These are phyloP conservation scores for Lamellibrachia columna DNA, from an alignment of 2,888 invertebrate species.

Conservation along the genomic window DNA sequence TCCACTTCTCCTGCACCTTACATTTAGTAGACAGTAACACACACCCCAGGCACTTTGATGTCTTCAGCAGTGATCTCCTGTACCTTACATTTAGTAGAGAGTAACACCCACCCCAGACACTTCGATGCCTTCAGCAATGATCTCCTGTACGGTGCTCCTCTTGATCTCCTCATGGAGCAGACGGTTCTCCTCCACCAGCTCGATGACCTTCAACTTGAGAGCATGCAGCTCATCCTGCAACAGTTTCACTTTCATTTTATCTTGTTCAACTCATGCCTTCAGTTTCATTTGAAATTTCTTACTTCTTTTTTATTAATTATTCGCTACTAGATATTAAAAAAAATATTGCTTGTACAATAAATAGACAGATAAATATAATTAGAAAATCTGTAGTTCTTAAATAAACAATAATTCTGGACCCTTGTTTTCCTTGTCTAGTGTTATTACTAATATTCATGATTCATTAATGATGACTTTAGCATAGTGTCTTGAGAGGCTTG, in stretches of 20 bases:
- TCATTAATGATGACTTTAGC: background rate
- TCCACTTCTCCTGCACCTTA: too few relatives aligned
- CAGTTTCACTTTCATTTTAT: background rate
- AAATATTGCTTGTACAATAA: background rate
- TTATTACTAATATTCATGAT: background rate
- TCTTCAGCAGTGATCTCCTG: background rate
- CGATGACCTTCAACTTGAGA: slow-evolving; percentile 52
- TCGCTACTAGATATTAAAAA: background rate
- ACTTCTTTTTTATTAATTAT: background rate
- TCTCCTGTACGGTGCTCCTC: slow-evolving; percentile 46
- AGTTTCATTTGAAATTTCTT: background rate
- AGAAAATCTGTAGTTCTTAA: background rate
- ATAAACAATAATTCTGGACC: background rate
- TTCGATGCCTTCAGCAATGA: slow-evolving; percentile 32
- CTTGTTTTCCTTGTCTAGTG: background rate
- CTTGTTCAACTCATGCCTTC: background rate
- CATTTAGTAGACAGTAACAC: background rate
- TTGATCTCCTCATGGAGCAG: slow-evolving; percentile 59
- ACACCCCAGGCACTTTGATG: too few relatives aligned
- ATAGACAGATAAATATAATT: background rate
- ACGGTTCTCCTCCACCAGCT: slow-evolving; percentile 59
- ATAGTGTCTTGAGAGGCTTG: background rate
- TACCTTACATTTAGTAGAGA: background rate
- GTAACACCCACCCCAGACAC: slow-evolving; percentile 34
- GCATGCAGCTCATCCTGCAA: slow-evolving; percentile 58